Conservation (phyloP, 2,888 invertebrate species). For the Ormyrus pomaceus region DNA sequence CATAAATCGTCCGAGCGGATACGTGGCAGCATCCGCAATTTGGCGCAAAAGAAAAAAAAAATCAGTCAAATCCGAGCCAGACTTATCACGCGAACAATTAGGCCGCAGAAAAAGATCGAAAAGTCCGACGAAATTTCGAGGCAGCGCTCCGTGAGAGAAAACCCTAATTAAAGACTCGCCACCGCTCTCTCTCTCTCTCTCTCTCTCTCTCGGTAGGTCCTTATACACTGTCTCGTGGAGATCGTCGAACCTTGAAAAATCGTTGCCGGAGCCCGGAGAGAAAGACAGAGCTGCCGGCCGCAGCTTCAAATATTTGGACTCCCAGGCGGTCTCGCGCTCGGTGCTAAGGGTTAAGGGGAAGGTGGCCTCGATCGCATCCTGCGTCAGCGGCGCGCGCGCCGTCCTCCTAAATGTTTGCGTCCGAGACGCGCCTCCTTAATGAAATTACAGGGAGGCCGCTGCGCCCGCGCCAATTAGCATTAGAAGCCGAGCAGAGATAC, state of each 20-base stretch:
- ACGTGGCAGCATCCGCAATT: no score
- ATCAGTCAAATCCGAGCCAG: no score
- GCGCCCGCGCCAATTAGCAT: slow-evolving; percentile 70
- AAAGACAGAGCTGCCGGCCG: neutral
- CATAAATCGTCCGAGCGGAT: no score
- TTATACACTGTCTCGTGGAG: neutral
- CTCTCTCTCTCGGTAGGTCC: neutral
- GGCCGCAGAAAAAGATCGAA: neutral
- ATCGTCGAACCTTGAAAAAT: slow-evolving; percentile 35
- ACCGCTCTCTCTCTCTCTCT: neutral
- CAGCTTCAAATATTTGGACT: slow-evolving; percentile 20
- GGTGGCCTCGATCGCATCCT: slow-evolving; percentile 48
- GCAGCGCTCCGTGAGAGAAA: no score
- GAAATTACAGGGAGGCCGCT: slow-evolving; percentile 70
- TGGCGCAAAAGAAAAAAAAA: no score
- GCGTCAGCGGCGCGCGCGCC: neutral
- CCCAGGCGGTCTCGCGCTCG: neutral
- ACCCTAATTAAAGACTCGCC: slow-evolving; percentile 28
- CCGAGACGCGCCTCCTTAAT: slow-evolving; percentile 71
- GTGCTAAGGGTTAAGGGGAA: neutral
- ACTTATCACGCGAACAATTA: neutral
- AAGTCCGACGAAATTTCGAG: neutral
- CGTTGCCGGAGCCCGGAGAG: neutral
- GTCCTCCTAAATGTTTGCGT: slow-evolving; percentile 28
- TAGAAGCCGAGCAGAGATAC: slow-evolving; percentile 60